Base-by-base conservation (phyloP, 2,113 vertebrate genomes). In the Baryphthengus martii region DNA sequence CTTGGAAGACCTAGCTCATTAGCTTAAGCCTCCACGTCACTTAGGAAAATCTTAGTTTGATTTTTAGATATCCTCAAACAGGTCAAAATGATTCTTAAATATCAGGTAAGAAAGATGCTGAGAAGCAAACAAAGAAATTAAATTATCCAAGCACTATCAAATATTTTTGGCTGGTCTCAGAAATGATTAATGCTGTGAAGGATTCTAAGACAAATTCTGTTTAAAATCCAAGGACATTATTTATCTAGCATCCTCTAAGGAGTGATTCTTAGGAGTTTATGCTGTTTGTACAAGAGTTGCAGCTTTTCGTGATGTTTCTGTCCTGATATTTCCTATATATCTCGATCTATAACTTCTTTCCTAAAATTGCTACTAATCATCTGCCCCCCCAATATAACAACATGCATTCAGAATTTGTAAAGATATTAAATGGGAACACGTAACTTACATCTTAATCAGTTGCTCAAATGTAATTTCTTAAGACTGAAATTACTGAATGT, bases 81-180 rank as follows among this genome's bases (percentile, higher is more conserved):
- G 26, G 10, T 66, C 45, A 75, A 61, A 82, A 74, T 26, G 20
- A 49, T 40, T 74, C 49, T 49, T 79, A 75, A 39, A 68, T 6
- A 5, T 25, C 56, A 45, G 4, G 7, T 56, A 40, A 74, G 56
- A 55, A 79, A 59, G 33, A 55, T 50, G 50, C 50, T 1, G 1
- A 78, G 66, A 87, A 50, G 28, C 31, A 61, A 72, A 77, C 8
- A 70, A 63, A 86, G 23, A 11, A 81, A 75, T 71, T 18, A 81
- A 85, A 49, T 40, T 62, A 26, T n/a, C 31, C 31, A 74, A 70
- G 12, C 14, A 49, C 15, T 67, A 40, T 55, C 53, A 85, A 63
- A 29, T 75, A 77, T 85, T 94, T 95, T 94, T 70, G 92, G 72
- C 53, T 91, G 80, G 50, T 73, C 62, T 91, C 62, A 80, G 87